Conservation (phyloP, 2,888 invertebrate species). For the Ashinkailepas kermadecensis region DNA sequence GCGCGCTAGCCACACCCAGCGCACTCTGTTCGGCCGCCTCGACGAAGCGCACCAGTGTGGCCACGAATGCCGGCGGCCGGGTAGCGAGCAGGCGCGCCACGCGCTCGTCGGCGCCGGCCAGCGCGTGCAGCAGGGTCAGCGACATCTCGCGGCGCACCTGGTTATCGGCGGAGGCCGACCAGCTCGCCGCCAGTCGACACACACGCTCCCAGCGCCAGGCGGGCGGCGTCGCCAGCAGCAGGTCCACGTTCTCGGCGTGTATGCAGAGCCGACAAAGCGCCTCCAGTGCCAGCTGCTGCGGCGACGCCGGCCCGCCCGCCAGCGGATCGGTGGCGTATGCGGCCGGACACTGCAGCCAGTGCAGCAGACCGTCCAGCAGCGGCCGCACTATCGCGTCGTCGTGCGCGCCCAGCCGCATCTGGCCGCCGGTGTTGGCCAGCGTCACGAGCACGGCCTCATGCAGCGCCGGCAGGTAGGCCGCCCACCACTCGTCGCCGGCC, state of each 20-base stretch:
- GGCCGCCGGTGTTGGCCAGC: conserved; percentile 89
- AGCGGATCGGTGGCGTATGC: conserved; percentile 94
- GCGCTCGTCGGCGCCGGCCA: conserved; percentile 84
- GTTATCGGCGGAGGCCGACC: conserved; percentile 62
- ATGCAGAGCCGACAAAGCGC: conserved; percentile 96
- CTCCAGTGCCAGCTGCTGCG: conserved; percentile 89
- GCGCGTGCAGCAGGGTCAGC: conserved; percentile 88
- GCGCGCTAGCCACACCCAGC: conserved; percentile 85
- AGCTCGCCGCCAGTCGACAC: conserved; percentile 61
- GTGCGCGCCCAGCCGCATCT: conserved; percentile 79
- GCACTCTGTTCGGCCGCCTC: conserved; percentile 90
- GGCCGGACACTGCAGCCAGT: conserved; percentile 96
- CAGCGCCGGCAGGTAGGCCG: conserved; percentile 85
- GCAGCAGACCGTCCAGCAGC: conserved; percentile 87
- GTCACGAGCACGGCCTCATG: conserved; percentile 94
- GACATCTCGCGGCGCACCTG: conserved; percentile 95
- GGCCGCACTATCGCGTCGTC: conserved; percentile 89
- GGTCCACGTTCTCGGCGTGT: conserved; percentile 77
- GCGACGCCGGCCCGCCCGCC: conserved; percentile 65
- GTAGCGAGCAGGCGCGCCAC: conserved; percentile 86
- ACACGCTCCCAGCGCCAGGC: conserved; percentile 66
- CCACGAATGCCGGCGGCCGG: conserved; percentile 70
- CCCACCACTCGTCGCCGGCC: conserved; percentile 70
- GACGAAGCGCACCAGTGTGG: conserved; percentile 91
- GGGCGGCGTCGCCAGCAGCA: conserved; percentile 94